phyloP scores from a whole-genome alignment of 1,140 invertebrate genomes.

The Hylaeus anthracinus region DNA sequence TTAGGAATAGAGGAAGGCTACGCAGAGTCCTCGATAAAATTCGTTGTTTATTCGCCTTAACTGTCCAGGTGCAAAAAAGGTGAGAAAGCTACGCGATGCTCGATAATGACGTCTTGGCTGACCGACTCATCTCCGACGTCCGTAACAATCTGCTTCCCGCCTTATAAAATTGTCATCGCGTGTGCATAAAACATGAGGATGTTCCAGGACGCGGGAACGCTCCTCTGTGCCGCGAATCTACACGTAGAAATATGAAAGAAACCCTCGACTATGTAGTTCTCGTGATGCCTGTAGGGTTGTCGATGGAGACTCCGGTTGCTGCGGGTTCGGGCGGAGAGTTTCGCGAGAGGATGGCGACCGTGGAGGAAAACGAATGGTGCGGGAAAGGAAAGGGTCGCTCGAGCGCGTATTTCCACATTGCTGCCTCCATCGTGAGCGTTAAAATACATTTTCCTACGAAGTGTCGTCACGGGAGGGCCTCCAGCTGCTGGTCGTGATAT shows the following conservation, averaged over 20 bases:
- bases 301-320: conserved; percentile 32
- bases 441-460: conserved; percentile 76
- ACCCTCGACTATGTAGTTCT: conserved; percentile 13
- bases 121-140: conserved; percentile 25
- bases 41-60: too few species aligned
- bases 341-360: conserved; percentile 1
- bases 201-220: conserved; percentile 58
- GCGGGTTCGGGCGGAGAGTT: background rate
- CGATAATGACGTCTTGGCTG: background rate
- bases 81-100: too few species aligned
- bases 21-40: too few species aligned
- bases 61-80: too few species aligned
- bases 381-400: conserved; percentile 65
- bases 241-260: conserved; percentile 43
- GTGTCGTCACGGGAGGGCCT: conserved; percentile 71
- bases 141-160: conserved; percentile 69
- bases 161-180: conserved; percentile 75
- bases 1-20: too few species aligned
- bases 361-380: conserved; percentile 27
- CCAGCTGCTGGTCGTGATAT: conserved; percentile 75
- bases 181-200: conserved; percentile 78
- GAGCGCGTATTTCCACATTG: conserved; percentile 72
- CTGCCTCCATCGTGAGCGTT: conserved; percentile 49
- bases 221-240: background rate
- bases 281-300: conserved; percentile 20